Evolutionary conservation across 2,113 vertebrate species (phyloP), one percentile per base, ranked within the genome.

Genomic region (Pantherophis guttatus): DNA sequence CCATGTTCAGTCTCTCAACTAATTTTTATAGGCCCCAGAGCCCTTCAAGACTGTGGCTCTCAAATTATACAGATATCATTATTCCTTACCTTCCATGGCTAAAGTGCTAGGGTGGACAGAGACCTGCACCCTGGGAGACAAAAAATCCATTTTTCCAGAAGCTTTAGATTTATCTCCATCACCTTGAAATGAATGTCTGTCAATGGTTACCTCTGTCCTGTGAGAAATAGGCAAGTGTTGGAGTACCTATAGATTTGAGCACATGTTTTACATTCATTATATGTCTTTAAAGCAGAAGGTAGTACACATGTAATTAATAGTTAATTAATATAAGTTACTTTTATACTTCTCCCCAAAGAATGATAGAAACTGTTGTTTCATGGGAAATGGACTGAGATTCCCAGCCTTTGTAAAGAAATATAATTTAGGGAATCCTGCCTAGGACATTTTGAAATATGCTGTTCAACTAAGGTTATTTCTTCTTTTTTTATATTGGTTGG

Each of bases 161-260:
- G 3, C 23, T 59, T 53, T 85, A 62, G 92, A 48, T 92, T 94
- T 94, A 23, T 95, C 87, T 81, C 91, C 93, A 23, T 95, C 90
- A 53, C 95, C 88, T 90, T 94, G 90, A 93, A 54, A 2, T 19
- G 52, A 50, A n/a, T 50, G 9, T 95, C 92, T 93, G 3, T 94
- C 24, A 48, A 92, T 57, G 81, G 93, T 65, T 81, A 93, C 44
- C 90, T 92, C 95, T 54, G 94, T 97, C 92, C 94, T 93, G 24
- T 97, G 97, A 95, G 97, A 97, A 48, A 97, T 1, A 86, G 97
- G 97, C n/a, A 98, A 88, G 94, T 98, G 97, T 94, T 98, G 97
- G 86, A 98, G 95, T 87, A 97, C 94, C 98, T 98, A 65, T 1
- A 95, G 29, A 90, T 88, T 94, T 91, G 52, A 95, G 94, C 2